Evolutionary conservation across 2,113 vertebrate species (phyloP).

Genomic region (Benitochromis conjunctus): DNA sequence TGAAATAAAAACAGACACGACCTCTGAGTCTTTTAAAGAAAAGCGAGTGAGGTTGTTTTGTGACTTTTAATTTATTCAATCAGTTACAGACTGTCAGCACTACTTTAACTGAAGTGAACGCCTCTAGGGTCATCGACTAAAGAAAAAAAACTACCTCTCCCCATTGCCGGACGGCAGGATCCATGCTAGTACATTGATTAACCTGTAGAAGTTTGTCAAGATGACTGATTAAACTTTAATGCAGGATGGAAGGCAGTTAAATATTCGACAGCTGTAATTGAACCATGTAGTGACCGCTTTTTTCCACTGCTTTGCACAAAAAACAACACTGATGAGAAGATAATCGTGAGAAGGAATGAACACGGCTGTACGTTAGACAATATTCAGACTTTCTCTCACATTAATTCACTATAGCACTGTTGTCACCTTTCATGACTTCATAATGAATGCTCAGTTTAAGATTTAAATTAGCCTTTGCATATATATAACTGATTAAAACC

Average conservation of each 20-base stretch:
- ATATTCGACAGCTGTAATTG: neutral
- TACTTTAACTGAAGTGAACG: neutral
- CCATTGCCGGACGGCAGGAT: neutral
- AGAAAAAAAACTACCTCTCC: neutral
- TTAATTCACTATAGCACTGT: neutral
- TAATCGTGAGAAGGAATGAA: neutral
- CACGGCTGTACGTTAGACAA: neutral
- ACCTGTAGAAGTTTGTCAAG: conserved; percentile 28
- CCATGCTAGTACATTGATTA: conserved; percentile 53
- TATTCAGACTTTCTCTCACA: neutral
- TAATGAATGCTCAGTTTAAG: neutral
- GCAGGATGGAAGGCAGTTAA: conserved; percentile 6
- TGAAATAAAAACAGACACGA: neutral
- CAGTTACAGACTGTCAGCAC: neutral
- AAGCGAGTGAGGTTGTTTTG: neutral
- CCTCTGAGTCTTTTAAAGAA: neutral
- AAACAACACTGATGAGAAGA: conserved; percentile 8
- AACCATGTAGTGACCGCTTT: neutral
- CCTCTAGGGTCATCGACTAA: neutral
- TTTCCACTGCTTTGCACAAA: conserved; percentile 5
- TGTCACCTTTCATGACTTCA: neutral
- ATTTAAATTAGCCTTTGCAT: neutral
- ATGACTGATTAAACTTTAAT: conserved; percentile 52
- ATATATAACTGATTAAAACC: conserved; percentile 3
- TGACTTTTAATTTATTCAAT: neutral